Base-by-base conservation (phyloP, 1,140 invertebrate genomes). In the Coenobita brevimanus region DNA sequence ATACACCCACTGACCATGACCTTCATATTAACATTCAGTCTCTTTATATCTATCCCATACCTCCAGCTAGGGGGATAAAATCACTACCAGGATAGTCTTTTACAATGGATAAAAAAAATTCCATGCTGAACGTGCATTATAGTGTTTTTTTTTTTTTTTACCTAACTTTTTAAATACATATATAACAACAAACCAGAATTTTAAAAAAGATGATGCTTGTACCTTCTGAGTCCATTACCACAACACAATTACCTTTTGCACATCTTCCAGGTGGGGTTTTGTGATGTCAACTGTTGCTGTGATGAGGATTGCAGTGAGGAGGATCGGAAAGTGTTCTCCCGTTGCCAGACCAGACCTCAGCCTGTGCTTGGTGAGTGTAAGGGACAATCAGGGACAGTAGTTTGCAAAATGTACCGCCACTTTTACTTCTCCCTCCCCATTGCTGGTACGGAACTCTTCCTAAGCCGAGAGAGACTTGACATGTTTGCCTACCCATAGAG, bases 231-330 rank as follows among this genome's bases (percentile, higher is more conserved):
- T 21, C 24, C 15, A 1, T 38, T 73, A 3, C 8, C 21, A 21
- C 24, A 21, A 36, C 36, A 13, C n/a, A 10, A 21, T 43, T 24
- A 1, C 36, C n/a, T 71, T 46, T 27, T n/a, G 6, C 10, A n/a
- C 17, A 3, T 71, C 88, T 88, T 93, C 64, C 91, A 95, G 94
- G 92, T 92, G 54, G 91, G 93, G 89, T 92, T 92, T 27, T 97
- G 96, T 93, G 95, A 97, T 92, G 93, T 96, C 46, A 95, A 96
- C 91, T 97, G 96, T 92, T 96, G 96, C 90, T 96, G 96, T 92
- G 96, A 97, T 92, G 90, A 84, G 33, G 95, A 96, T 86, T 97
- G 96, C 91, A 91, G 92, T 17, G 89, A 92, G 3, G 91, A 91
- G 67, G 94, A 96, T 83, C 93, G 93, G 91, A 80, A 90, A 75